Conservation (phyloP, 2,113 vertebrate species). For the Oncorhynchus tshawytscha region DNA sequence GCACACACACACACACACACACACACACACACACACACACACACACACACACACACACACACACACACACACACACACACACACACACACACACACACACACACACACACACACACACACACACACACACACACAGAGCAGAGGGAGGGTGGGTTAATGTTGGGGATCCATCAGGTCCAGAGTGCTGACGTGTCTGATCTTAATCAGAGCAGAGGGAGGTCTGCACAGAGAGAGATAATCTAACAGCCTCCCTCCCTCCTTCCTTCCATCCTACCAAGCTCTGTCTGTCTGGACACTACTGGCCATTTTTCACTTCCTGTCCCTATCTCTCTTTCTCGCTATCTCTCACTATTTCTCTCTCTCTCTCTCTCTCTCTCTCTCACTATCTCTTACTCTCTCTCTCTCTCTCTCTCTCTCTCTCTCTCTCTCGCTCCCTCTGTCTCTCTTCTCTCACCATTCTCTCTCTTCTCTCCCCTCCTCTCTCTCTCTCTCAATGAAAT, state of each 20-base stretch:
- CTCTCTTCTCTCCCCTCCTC: not conserved
- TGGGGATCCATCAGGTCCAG: not conserved
- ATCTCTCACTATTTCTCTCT: conserved; percentile 8
- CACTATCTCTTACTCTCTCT: conserved; percentile 13
- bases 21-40: conserved; percentile 12
- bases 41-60: conserved; percentile 1
- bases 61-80: conserved; percentile 1
- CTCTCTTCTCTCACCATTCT: conserved; percentile 8
- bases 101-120: not conserved
- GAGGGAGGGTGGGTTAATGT: not conserved
- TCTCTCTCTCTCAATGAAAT: too few species aligned
- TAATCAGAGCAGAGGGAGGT: not conserved
- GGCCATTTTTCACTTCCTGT: not conserved
- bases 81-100: conserved; percentile 2
- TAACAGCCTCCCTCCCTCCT: not conserved
- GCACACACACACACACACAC: not conserved
- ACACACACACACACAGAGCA: conserved; percentile 10
- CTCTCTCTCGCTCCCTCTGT: conserved; percentile 20
- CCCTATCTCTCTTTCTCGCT: not conserved
- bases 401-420: conserved; percentile 27
- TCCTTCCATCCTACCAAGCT: not conserved
- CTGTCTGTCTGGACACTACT: not conserved
- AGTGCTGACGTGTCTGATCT: not conserved
- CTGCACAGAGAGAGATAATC: not conserved
- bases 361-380: not conserved